phyloP scores from a whole-genome alignment of 2,113 vertebrate genomes.

The Oreochromis tanganicae region DNA sequence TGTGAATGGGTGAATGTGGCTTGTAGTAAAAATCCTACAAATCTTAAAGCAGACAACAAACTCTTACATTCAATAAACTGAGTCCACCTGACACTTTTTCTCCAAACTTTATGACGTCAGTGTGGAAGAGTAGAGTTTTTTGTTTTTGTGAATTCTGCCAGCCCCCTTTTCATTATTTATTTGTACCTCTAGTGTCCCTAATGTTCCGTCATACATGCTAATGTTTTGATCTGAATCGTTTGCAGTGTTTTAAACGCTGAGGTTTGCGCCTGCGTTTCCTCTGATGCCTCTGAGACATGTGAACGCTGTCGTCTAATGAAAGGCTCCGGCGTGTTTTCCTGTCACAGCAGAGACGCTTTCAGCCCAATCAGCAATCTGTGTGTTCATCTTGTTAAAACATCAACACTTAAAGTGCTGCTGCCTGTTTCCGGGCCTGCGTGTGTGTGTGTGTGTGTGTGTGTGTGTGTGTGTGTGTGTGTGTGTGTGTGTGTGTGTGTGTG shows the following conservation, averaged over 20 bases:
- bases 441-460: too few relatives aligned
- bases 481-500: too few relatives aligned
- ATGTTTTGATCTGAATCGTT: neutral
- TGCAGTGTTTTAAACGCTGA: neutral
- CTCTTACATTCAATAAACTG: neutral
- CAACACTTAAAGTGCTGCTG: neutral
- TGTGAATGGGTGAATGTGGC: neutral
- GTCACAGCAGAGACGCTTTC: neutral
- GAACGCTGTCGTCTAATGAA: neutral
- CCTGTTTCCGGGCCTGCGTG: neutral
- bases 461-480: too few relatives aligned
- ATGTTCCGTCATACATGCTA: neutral
- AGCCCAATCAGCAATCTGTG: neutral
- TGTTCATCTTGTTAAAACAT: constrained; percentile 7
- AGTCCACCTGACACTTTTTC: neutral
- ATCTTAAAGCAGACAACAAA: neutral
- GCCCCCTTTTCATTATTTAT: neutral
- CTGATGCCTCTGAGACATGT: neutral
- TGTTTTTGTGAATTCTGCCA: neutral
- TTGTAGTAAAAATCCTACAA: neutral
- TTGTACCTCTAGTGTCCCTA: neutral
- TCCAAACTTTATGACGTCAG: neutral
- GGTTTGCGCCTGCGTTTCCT: neutral
- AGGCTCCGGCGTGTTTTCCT: accelerated
- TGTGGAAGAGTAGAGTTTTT: neutral